Conservation (phyloP, 2,888 invertebrate species). For the Phengaris alcon region DNA sequence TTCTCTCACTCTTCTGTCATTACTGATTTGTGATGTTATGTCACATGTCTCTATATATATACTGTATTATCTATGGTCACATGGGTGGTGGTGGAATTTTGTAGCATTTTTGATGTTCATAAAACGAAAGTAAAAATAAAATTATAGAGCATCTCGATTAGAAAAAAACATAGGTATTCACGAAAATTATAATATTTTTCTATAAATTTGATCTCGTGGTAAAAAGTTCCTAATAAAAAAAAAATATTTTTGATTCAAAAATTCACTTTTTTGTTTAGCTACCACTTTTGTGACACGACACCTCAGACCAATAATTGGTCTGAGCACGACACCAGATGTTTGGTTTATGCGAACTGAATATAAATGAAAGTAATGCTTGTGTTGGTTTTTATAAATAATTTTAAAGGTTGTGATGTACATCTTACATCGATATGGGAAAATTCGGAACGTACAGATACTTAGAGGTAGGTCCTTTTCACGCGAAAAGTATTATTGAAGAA, state of each 20-base stretch:
- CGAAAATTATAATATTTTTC: neutral
- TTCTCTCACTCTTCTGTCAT: too few relatives aligned
- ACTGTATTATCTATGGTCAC: too few relatives aligned
- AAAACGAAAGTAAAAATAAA: too few relatives aligned
- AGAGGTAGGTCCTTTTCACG: slow-evolving; percentile 58
- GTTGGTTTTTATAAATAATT: slow-evolving; percentile 34
- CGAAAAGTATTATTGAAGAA: slow-evolving; percentile 11
- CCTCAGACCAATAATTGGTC: too few relatives aligned
- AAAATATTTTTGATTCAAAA: neutral
- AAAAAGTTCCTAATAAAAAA: neutral
- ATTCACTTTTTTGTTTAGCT: neutral
- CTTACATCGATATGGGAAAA: slow-evolving; percentile 72
- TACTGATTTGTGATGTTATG: too few relatives aligned
- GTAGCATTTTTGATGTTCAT: too few relatives aligned
- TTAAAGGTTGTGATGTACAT: slow-evolving; percentile 66
- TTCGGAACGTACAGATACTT: slow-evolving; percentile 77
- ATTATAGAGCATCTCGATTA: neutral
- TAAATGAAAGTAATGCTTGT: slow-evolving; percentile 9
- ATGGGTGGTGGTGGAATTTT: too few relatives aligned
- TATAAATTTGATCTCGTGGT: neutral
- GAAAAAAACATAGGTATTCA: neutral
- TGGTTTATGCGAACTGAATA: neutral
- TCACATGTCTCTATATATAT: too few relatives aligned
- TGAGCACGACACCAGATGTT: slow-evolving; percentile 9
- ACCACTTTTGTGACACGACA: neutral